Base-by-base conservation (phyloP, 2,888 invertebrate genomes). In the Himalopsyche anomala region DNA sequence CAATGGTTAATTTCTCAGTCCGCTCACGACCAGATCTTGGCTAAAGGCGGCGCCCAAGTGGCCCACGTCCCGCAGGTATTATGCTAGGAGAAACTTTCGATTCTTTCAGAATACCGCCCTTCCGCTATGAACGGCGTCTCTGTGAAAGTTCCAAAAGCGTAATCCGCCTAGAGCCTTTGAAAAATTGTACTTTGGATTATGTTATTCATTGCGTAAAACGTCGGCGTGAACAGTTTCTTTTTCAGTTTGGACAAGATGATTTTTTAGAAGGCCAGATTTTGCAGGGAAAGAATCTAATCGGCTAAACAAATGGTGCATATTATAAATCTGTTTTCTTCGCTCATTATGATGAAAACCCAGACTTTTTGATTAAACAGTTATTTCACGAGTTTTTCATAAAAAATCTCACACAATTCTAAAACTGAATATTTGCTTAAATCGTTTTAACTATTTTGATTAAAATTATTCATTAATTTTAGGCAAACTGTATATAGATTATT, bases 121-220 rank as follows among this genome's bases (percentile, higher is more conserved):
- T 74, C 74, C 74, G 74, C 36, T 36, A 15, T 74, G 74, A 38
- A 36, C 74, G 36, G 36, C 36, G 36, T 36, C 15, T 15, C 28
- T 15, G 38, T 12, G 74, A 74, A 74, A 74, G 74, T 74, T 74
- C 74, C 36, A 28, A 11, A 36, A 28, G 11, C 74, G 15, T 74
- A 74, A 74, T 74, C 74, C 74, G 74, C 74, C 74, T 74, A 74
- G 74, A 74, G 74, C 74, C 74, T 74, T 74, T 74, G 74, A 74
- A 74, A 74, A 74, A 74, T 74, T 74, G 74, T 74, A 36, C 74
- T 74, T 74, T 36, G 74, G 74, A 74, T 74, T 74, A 74, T 74
- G 28, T 36, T 36, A 74, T 74, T 74, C 74, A 74, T 74, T 74
- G 36, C 74, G 74, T 74, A 74, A 74, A 36, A 36, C 74, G 74